phyloP scores from a whole-genome alignment of 2,888 invertebrate species.

The Eurois occulta region DNA sequence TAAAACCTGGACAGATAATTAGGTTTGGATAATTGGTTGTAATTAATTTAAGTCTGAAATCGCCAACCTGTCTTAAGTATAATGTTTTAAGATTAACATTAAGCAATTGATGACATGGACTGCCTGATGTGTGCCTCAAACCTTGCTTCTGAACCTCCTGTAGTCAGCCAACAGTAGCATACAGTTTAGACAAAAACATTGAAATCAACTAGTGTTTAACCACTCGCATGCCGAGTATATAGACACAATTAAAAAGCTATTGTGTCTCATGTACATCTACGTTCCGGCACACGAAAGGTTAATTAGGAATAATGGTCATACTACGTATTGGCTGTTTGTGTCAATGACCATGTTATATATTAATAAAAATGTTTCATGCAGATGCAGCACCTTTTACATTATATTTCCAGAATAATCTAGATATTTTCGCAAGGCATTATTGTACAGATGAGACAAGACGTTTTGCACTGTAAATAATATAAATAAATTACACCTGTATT shows the following conservation, averaged over 20 bases:
- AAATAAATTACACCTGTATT: neutral
- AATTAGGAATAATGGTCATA: neutral
- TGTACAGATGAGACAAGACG: neutral
- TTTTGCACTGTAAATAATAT: neutral
- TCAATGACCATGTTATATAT: neutral
- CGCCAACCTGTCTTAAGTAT: neutral
- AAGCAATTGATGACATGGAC: too few relatives aligned
- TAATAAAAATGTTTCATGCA: neutral
- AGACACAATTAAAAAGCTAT: too few relatives aligned
- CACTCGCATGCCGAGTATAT: too few relatives aligned
- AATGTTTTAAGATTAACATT: neutral
- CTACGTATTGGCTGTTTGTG: neutral
- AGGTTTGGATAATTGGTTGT: too few relatives aligned
- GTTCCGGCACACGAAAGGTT: too few relatives aligned
- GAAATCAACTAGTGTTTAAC: neutral
- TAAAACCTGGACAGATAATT: neutral
- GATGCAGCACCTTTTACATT: neutral
- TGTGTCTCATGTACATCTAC: too few relatives aligned
- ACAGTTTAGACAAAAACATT: neutral
- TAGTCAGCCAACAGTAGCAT: neutral
- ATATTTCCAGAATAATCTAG: neutral
- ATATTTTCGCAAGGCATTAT: neutral
- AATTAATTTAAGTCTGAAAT: neutral
- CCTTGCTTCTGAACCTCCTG: neutral
- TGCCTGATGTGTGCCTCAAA: neutral